Percentiles rank a stretch among this genome's conserved stretches.
phyloP scores from a whole-genome alignment of 2,797 vertebrate species.

The Characodon lateralis region DNA sequence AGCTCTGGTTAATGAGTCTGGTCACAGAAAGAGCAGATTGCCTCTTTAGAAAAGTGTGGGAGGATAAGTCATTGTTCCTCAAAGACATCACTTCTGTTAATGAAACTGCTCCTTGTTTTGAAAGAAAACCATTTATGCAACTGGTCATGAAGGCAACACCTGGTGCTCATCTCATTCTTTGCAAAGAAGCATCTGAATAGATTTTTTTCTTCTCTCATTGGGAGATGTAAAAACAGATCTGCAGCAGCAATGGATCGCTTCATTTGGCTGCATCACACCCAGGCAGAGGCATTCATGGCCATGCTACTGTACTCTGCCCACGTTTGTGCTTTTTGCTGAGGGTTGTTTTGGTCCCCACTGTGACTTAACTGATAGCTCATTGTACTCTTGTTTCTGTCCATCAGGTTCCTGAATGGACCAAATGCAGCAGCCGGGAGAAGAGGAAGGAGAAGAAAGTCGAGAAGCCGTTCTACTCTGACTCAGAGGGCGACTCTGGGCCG shows the following conservation, averaged over 20 bases:
- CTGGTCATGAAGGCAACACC: constrained; percentile 80
- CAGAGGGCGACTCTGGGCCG: constrained; percentile 94
- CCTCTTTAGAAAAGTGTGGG: constrained; percentile 20
- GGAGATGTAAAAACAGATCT: constrained; percentile 54
- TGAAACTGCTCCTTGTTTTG: constrained; percentile 62
- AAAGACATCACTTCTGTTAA: constrained; percentile 76
- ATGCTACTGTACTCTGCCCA: constrained; percentile 58
- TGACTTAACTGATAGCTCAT: constrained; percentile 17
- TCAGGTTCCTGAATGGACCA: constrained; percentile 99
- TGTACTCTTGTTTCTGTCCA: constrained; percentile 17
- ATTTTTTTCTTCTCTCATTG: constrained; percentile 29
- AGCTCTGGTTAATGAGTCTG: constrained; percentile 43
- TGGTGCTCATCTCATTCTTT: constrained; percentile 60
- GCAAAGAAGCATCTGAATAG: constrained; percentile 21
- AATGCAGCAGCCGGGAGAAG: constrained; percentile 95
- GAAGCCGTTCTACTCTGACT: constrained; percentile 98
- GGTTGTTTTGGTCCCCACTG: not conserved
- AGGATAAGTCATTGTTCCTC: constrained; percentile 35
- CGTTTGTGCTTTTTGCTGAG: constrained; percentile 51
- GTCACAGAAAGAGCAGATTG: constrained; percentile 29
- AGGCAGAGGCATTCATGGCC: constrained; percentile 80
- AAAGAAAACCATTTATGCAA: constrained; percentile 61
- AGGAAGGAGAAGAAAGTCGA: constrained; percentile 97
- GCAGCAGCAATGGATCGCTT: constrained; percentile 56
- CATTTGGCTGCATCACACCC: constrained; percentile 64